phyloP scores from a whole-genome alignment of 2,797 vertebrate genomes.

The Epinephelus coioides region DNA sequence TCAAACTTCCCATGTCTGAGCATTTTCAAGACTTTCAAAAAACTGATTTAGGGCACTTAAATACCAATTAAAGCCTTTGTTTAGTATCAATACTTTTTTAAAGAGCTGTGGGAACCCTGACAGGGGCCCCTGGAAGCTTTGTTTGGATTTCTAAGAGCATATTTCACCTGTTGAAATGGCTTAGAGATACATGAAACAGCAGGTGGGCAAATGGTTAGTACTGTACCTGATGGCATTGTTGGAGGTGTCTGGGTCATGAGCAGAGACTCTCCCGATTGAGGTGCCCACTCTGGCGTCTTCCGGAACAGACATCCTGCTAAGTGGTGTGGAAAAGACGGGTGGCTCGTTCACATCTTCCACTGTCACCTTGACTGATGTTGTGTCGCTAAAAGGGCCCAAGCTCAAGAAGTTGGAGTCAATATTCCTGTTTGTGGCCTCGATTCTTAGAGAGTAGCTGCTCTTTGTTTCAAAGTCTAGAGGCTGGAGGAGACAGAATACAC shows the following conservation, averaged over 20 bases:
- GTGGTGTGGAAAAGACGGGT: conserved; percentile 87
- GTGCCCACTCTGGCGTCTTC: conserved; percentile 93
- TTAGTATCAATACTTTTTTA: too few species aligned
- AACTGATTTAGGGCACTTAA: too few species aligned
- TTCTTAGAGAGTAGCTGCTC: conserved; percentile 90
- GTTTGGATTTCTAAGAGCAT: background rate
- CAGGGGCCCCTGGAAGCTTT: background rate
- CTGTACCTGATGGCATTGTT: conserved; percentile 92
- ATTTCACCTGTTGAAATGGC: conserved; percentile 5
- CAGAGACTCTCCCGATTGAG: conserved; percentile 92
- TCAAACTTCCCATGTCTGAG: too few species aligned
- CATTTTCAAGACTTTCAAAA: too few species aligned
- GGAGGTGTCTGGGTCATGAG: conserved; percentile 93
- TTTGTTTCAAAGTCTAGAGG: conserved; percentile 95
- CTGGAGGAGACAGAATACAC: conserved; percentile 71
- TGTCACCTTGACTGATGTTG: conserved; percentile 90
- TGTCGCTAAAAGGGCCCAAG: conserved; percentile 93
- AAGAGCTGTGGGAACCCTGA: too few species aligned
- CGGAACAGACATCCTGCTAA: conserved; percentile 92
- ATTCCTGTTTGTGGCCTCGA: conserved; percentile 95
- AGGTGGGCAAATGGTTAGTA: background rate
- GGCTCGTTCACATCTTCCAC: conserved; percentile 96
- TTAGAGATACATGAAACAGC: background rate
- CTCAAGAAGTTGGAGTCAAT: conserved; percentile 93
- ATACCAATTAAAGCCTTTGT: too few species aligned